phyloP scores from a whole-genome alignment of 2,797 vertebrate species.

The Eulemur rubriventer region DNA sequence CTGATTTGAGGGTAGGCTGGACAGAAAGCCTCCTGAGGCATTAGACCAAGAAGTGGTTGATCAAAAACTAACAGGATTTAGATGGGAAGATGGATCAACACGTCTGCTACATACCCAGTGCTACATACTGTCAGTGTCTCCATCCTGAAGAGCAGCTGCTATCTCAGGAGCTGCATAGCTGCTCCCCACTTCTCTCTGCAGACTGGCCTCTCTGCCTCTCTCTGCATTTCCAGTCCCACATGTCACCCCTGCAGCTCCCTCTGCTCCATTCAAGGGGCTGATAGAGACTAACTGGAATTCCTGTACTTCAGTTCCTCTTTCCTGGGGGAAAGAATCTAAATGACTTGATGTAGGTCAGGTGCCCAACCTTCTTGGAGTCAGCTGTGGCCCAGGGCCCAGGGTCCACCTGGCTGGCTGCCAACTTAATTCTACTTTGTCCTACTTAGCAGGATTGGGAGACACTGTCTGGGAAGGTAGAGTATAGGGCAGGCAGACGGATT shows the following conservation, averaged over 20 bases:
- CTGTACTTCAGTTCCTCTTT: not conserved
- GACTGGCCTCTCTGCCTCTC: not conserved
- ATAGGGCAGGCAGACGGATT: not conserved
- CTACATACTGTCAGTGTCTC: not conserved
- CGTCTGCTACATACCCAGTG: not conserved
- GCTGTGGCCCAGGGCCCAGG: not conserved
- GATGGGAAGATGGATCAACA: not conserved
- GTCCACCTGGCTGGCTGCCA: not conserved
- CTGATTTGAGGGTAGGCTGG: not conserved
- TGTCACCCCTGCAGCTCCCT: not conserved
- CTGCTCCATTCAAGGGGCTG: not conserved
- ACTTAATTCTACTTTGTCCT: slow-evolving; percentile 14
- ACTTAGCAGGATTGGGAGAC: not conserved
- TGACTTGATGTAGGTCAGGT: not conserved
- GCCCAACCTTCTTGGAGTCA: not conserved
- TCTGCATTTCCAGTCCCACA: accelerated
- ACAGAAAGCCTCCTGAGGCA: not conserved
- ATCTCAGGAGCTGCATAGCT: not conserved
- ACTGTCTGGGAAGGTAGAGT: not conserved
- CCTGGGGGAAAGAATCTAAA: not conserved
- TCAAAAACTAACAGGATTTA: not conserved
- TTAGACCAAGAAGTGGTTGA: not conserved
- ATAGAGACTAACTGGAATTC: not conserved
- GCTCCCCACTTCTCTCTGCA: not conserved
- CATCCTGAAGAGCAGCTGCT: not conserved